phyloP scores from a whole-genome alignment of 2,113 vertebrate genomes.

The Tor tambroides region DNA sequence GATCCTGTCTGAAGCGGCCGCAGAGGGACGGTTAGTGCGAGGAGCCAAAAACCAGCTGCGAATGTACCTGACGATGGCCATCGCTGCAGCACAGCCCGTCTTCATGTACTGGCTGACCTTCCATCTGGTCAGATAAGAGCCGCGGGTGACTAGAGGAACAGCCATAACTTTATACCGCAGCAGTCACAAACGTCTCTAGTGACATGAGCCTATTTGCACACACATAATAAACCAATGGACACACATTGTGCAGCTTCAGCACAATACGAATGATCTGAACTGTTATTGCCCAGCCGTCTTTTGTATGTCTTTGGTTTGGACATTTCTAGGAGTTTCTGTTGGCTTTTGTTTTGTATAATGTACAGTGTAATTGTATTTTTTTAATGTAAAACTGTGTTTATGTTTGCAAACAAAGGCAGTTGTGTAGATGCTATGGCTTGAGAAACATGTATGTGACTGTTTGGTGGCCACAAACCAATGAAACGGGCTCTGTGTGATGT shows the following conservation, averaged over 20 bases:
- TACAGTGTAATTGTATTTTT: constrained; percentile 45
- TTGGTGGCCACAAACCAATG: neutral
- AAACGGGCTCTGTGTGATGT: neutral
- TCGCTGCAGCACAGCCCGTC: too few relatives aligned
- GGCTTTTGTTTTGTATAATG: constrained; percentile 47
- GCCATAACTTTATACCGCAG: too few relatives aligned
- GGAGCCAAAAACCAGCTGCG: too few relatives aligned
- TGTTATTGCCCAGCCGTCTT: constrained; percentile 53
- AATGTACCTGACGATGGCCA: too few relatives aligned
- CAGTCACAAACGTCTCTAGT: constrained; percentile 4
- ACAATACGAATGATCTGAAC: constrained; percentile 45
- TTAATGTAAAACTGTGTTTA: neutral
- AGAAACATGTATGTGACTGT: constrained; percentile 10
- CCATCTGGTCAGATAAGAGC: too few relatives aligned
- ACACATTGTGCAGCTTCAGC: constrained; percentile 45
- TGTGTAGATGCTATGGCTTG: neutral
- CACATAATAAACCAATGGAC: constrained; percentile 44
- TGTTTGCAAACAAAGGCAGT: constrained; percentile 21
- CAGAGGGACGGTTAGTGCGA: too few relatives aligned
- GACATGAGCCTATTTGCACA: constrained; percentile 28
- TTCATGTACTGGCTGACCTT: too few relatives aligned
- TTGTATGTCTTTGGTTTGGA: constrained; percentile 57
- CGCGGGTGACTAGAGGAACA: too few relatives aligned
- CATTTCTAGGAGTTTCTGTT: constrained; percentile 47
- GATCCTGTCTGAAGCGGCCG: too few relatives aligned